phyloP scores from a whole-genome alignment of 2,797 vertebrate species.

The Hoplostethus atlanticus region DNA sequence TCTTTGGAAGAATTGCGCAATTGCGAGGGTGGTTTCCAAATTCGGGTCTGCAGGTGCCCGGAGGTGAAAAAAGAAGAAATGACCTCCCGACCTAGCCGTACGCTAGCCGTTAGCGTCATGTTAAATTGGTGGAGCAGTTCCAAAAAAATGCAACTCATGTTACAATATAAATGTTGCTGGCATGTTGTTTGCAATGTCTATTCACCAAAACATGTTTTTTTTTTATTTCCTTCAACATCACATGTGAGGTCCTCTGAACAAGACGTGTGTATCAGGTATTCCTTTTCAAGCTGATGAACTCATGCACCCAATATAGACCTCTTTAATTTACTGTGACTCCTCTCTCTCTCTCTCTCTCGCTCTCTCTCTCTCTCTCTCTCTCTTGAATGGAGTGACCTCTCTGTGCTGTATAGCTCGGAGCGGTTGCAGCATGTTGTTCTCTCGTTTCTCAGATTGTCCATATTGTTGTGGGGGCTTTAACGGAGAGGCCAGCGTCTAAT shows the following conservation, averaged over 20 bases:
- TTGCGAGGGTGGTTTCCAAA: too few species aligned
- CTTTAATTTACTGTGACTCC: not conserved
- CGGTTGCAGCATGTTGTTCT: slow-evolving; percentile 14
- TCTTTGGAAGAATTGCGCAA: too few species aligned
- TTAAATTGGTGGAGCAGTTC: too few species aligned
- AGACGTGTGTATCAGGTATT: not conserved
- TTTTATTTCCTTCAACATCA: not conserved
- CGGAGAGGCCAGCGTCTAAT: slow-evolving; percentile 35
- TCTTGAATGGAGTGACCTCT: not conserved
- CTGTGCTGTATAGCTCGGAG: not conserved
- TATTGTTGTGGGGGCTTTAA: slow-evolving; percentile 24
- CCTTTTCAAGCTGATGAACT: not conserved
- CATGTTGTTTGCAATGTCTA: not conserved
- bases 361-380: too few species aligned
- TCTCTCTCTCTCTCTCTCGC: too few species aligned
- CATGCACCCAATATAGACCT: not conserved
- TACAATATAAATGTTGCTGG: too few species aligned
- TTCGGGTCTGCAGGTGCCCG: too few species aligned
- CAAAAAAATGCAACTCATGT: too few species aligned
- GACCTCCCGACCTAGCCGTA: too few species aligned
- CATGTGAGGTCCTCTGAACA: not conserved
- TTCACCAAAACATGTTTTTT: not conserved
- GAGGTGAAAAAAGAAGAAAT: too few species aligned
- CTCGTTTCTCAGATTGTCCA: slow-evolving; percentile 24
- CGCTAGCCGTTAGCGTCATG: too few species aligned